Percentiles rank a stretch among this genome's conserved stretches.
These are phyloP conservation scores for Xiphydria camelus DNA, from an alignment of 2,888 invertebrate genomes.

Conservation along the genomic window DNA sequence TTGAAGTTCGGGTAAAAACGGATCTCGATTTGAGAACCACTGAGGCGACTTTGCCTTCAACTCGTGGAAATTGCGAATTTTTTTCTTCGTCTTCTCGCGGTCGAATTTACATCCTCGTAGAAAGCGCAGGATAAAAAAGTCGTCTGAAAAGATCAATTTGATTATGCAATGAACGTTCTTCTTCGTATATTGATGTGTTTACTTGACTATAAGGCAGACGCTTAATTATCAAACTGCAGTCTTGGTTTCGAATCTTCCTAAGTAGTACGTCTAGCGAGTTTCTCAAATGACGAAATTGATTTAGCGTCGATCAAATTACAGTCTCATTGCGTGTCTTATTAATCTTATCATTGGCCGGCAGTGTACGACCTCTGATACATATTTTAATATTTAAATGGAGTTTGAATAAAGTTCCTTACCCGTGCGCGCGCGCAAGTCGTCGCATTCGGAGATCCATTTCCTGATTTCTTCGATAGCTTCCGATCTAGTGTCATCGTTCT, in stretches of 20 bases:
- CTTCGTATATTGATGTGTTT: too few relatives aligned
- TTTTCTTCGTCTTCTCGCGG: conserved; percentile 62
- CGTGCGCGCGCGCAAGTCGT: conserved; percentile 48
- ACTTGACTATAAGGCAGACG: too few relatives aligned
- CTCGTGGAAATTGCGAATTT: conserved; percentile 63
- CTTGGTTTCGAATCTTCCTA: too few relatives aligned
- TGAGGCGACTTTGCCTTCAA: conserved; percentile 63
- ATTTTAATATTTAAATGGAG: not conserved
- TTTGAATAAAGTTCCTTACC: conserved; percentile 37
- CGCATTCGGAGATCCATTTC: conserved; percentile 53
- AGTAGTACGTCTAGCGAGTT: too few relatives aligned
- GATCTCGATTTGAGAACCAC: conserved; percentile 68
- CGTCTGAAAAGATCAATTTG: conserved; percentile 47
- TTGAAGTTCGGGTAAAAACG: conserved; percentile 61
- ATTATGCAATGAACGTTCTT: not conserved
- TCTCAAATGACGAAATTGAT: not conserved
- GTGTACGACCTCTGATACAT: not conserved
- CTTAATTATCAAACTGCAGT: too few relatives aligned
- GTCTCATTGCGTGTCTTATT: too few relatives aligned
- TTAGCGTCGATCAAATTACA: not conserved
- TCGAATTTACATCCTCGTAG: conserved; percentile 67
- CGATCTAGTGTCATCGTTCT: conserved; percentile 47
- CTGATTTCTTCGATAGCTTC: conserved; percentile 50
- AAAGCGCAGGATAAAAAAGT: conserved; percentile 62
- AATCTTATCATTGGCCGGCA: too few relatives aligned